Percentiles rank a stretch among this genome's conserved stretches.
phyloP scores from a whole-genome alignment of 2,113 vertebrate genomes.

The Sarotherodon lohbergeri region DNA sequence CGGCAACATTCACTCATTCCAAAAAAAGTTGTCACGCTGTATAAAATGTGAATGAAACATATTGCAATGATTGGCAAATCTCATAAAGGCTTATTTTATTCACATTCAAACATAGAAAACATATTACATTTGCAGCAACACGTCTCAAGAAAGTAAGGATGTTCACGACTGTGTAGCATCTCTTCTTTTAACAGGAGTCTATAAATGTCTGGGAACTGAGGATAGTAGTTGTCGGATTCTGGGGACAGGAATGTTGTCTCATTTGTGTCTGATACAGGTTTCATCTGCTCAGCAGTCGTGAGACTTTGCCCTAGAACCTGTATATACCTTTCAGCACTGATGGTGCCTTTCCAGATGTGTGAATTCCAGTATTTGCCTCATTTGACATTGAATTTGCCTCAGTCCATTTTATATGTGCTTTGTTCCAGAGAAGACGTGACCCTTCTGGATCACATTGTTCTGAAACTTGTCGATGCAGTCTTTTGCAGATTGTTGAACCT shows the following conservation, averaged over 20 bases:
- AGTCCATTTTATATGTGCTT: not conserved
- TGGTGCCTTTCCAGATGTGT: not conserved
- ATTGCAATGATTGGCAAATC: not conserved
- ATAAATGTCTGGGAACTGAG: not conserved
- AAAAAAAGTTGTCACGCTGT: not conserved
- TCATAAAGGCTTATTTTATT: not conserved
- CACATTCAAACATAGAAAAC: not conserved
- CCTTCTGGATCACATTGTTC: not conserved
- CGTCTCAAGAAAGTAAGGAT: accelerated
- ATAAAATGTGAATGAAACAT: not conserved
- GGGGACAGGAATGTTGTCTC: accelerated
- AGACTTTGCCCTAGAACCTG: not conserved
- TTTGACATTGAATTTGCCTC: not conserved
- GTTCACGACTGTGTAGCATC: not conserved
- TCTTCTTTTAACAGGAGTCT: not conserved
- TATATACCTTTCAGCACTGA: not conserved
- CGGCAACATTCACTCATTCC: not conserved
- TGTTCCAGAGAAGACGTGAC: not conserved
- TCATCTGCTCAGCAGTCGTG: not conserved
- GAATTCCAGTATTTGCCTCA: not conserved
- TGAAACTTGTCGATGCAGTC: not conserved
- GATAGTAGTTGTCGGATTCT: not conserved
- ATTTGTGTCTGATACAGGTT: not conserved
- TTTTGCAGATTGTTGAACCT: not conserved
- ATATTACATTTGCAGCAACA: not conserved